Evolutionary conservation across 2,797 vertebrate species (phyloP).

Genomic region (Melopsittacus undulatus): DNA sequence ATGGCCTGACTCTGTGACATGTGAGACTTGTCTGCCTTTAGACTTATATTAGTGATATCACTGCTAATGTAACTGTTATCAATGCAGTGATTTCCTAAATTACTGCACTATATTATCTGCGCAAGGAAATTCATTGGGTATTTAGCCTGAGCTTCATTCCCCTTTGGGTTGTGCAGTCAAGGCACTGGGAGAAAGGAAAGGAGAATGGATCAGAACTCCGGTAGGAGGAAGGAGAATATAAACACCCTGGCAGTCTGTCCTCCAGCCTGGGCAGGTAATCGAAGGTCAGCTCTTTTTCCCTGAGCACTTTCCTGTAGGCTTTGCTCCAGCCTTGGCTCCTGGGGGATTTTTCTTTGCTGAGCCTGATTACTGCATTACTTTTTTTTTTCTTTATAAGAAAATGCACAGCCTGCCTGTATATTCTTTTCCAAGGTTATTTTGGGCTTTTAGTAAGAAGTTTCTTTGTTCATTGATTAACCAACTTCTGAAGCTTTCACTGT

Average conservation of each 20-base stretch:
- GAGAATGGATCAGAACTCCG: not conserved
- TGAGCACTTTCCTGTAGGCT: not conserved
- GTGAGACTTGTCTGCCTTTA: not conserved
- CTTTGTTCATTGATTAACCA: not conserved
- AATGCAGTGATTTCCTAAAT: not conserved
- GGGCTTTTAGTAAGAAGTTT: not conserved
- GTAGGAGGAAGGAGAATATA: not conserved
- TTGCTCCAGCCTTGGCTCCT: not conserved
- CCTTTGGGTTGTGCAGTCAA: not conserved
- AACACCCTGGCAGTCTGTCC: not conserved
- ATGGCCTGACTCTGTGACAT: not conserved
- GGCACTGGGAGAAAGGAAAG: not conserved
- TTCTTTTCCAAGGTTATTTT: not conserved
- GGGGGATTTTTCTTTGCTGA: not conserved
- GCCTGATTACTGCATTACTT: not conserved
- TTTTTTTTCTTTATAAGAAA: not conserved
- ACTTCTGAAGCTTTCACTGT: not conserved
- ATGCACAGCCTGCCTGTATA: not conserved
- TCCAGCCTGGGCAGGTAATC: not conserved
- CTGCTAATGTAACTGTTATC: not conserved
- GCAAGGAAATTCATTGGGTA: not conserved
- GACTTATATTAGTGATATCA: not conserved
- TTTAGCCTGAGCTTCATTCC: not conserved
- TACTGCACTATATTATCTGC: not conserved
- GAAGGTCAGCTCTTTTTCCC: not conserved